Evolutionary conservation across 2,888 invertebrate genomes (phyloP).

Genomic region (Eupeodes latifasciatus): DNA sequence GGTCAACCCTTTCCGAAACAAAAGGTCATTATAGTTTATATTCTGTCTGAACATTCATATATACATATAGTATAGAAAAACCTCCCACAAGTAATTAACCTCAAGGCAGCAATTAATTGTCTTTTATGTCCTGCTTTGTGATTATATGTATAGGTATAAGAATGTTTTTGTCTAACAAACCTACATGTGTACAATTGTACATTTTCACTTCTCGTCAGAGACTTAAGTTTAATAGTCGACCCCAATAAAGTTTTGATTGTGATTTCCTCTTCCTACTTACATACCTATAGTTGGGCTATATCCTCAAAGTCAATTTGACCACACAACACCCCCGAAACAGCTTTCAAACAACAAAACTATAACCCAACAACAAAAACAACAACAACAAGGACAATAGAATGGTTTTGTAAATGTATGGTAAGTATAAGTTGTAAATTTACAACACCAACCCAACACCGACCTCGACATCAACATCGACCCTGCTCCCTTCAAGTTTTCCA

Average conservation of each 20-base stretch:
- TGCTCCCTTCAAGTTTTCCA: not conserved
- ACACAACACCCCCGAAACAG: slow-evolving; percentile 35
- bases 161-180: slow-evolving; percentile 8
- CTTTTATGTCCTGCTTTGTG: slow-evolving; percentile 14
- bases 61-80: slow-evolving; percentile 3
- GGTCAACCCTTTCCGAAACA: slow-evolving; percentile 17
- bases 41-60: not conserved
- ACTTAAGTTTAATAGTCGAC: slow-evolving; percentile 48
- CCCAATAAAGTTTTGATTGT: slow-evolving; percentile 62
- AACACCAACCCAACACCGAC: slow-evolving; percentile 16
- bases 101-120: slow-evolving; percentile 68
- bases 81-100: slow-evolving; percentile 70
- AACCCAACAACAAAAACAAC: slow-evolving; percentile 17
- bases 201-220: slow-evolving; percentile 2
- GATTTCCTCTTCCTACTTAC: slow-evolving; percentile 24
- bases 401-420: slow-evolving; percentile 36
- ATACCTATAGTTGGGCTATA: not conserved
- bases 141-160: not conserved
- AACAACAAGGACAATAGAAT: slow-evolving; percentile 35
- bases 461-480: not conserved
- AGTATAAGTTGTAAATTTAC: slow-evolving; percentile 56
- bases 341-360: slow-evolving; percentile 17
- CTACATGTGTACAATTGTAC: slow-evolving; percentile 2
- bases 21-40: slow-evolving; percentile 48
- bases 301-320: slow-evolving; percentile 65